These are phyloP conservation scores for Allolobophora icterica DNA, from an alignment of 2,888 invertebrate species.

Conservation along the genomic window DNA sequence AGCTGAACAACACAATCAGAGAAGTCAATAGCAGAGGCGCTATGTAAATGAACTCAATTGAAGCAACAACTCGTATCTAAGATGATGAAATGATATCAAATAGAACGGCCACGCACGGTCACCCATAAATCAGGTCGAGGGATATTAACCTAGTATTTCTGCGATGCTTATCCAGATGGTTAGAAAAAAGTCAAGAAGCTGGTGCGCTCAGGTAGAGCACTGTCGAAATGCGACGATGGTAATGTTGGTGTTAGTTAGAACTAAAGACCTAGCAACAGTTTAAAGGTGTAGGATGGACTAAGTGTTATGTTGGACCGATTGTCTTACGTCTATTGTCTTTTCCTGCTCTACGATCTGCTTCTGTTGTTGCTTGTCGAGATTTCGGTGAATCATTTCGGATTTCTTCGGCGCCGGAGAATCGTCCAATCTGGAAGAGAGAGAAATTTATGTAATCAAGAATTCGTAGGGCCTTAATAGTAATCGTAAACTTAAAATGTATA, in stretches of 20 bases:
- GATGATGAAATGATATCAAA: not conserved
- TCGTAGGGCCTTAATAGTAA: not conserved
- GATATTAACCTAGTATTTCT: too few species aligned
- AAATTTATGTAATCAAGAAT: not conserved
- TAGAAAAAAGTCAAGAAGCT: too few species aligned
- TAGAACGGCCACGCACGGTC: not conserved
- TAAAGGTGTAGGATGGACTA: too few species aligned
- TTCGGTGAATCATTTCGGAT: constrained; percentile 13
- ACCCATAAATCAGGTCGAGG: too few species aligned
- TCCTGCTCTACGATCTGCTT: constrained; percentile 18
- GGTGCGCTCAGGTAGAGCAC: too few species aligned
- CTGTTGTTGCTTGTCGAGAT: not conserved
- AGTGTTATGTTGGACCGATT: not conserved
- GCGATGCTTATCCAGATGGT: too few species aligned
- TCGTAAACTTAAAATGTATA: not conserved
- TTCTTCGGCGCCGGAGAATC: not conserved
- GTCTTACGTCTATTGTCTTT: constrained; percentile 1
- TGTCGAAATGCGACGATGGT: too few species aligned
- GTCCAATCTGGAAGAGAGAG: not conserved
- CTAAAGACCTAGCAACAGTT: too few species aligned
- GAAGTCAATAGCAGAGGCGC: not conserved
- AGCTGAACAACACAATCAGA: constrained; percentile 54
- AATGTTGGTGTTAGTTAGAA: too few species aligned
- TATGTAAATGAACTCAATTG: not conserved
- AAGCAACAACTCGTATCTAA: not conserved